Percentiles rank a stretch among this genome's conserved stretches.
These are phyloP conservation scores for Drosophila asahinai DNA, from an alignment of 1,140 invertebrate genomes.

Conservation along the genomic window DNA sequence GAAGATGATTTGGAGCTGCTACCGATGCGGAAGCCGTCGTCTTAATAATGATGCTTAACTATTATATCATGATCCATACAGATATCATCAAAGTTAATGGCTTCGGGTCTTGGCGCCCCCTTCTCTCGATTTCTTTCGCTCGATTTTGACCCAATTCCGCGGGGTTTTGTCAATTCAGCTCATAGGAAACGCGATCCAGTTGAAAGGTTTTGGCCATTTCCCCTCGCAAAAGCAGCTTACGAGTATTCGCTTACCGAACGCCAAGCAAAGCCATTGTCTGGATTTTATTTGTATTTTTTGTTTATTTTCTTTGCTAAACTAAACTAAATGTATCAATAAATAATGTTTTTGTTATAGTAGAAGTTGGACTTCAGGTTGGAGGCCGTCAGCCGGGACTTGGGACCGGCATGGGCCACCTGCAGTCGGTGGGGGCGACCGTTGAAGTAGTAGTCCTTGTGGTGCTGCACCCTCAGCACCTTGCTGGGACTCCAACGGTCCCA, in stretches of 20 bases:
- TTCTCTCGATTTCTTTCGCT: conserved; percentile 31
- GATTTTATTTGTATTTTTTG: background rate
- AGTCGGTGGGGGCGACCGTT: conserved; percentile 79
- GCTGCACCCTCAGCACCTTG: conserved; percentile 64
- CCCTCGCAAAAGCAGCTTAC: conserved; percentile 23
- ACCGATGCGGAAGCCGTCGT: conserved; percentile 48
- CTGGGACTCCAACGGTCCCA: conserved; percentile 39
- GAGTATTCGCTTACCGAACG: conserved; percentile 13
- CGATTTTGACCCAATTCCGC: conserved; percentile 50
- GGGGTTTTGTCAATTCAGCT: conserved; percentile 41
- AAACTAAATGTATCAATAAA: conserved; percentile 76
- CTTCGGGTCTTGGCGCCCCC: conserved; percentile 25
- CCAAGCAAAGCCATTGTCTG: conserved; percentile 16
- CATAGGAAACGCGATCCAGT: conserved; percentile 46
- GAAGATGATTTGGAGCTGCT: conserved; percentile 55
- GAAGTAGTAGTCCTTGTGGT: conserved; percentile 77
- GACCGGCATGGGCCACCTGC: conserved; percentile 75
- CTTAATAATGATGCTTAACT: conserved; percentile 60
- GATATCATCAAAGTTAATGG: conserved; percentile 55
- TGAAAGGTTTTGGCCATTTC: conserved; percentile 50
- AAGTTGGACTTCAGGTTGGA: conserved; percentile 79
- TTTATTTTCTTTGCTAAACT: conserved; percentile 29
- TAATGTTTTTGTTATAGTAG: conserved; percentile 84
- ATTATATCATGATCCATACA: conserved; percentile 57
- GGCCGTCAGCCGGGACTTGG: conserved; percentile 62